Conservation (phyloP, 2,888 invertebrate species). For the Drosophila mettleri region DNA sequence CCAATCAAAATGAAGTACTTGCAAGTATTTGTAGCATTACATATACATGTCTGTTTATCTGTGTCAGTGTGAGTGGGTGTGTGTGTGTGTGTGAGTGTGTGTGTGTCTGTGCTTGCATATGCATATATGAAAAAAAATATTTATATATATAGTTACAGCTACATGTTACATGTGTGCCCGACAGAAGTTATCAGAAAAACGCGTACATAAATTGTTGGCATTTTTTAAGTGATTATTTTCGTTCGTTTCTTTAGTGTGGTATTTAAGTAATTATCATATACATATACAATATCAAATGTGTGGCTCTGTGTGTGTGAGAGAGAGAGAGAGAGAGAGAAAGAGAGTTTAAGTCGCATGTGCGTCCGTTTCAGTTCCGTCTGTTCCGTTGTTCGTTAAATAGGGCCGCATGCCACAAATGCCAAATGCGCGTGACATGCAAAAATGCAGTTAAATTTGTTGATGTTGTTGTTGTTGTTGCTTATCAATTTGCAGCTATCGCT, state of each 20-base stretch:
- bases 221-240: slow-evolving; percentile 16
- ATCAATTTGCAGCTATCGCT: slow-evolving; percentile 6
- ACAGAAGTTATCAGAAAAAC: slow-evolving; percentile 29
- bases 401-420: slow-evolving; percentile 32
- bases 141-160: slow-evolving; percentile 41
- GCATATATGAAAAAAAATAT: slow-evolving; percentile 23
- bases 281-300: slow-evolving; percentile 28
- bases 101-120: slow-evolving; percentile 9
- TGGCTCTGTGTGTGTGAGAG: slow-evolving; percentile 16
- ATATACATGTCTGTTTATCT: slow-evolving; percentile 12
- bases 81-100: slow-evolving; percentile 9
- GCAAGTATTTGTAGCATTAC: slow-evolving; percentile 1
- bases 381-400: slow-evolving; percentile 37
- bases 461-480: slow-evolving; percentile 4
- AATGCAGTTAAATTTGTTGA: slow-evolving; percentile 33
- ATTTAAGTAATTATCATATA: slow-evolving; percentile 33
- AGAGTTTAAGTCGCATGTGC: slow-evolving; percentile 46
- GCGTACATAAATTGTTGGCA: slow-evolving; percentile 34
- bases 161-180: slow-evolving; percentile 16
- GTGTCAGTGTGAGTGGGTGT: slow-evolving; percentile 6
- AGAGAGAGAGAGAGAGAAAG: neutral
- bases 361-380: slow-evolving; percentile 33
- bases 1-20: slow-evolving; percentile 21
- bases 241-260: neutral
- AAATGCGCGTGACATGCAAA: slow-evolving; percentile 31